Base-by-base conservation (phyloP, 1,140 invertebrate genomes). In the Galleria mellonella region DNA sequence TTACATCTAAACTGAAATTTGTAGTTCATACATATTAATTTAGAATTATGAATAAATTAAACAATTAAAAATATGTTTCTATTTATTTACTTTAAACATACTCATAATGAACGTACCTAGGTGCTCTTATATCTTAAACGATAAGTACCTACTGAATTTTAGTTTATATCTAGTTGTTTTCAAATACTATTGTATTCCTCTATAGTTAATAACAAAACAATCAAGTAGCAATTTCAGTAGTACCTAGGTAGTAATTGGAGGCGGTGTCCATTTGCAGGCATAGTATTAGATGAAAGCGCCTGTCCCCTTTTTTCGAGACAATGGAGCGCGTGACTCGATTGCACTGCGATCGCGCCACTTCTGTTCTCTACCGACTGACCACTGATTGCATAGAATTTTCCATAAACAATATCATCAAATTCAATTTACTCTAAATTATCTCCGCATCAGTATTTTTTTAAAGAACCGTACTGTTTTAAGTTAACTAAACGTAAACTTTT, bases 321-420 rank as follows among this genome's bases (percentile, higher is more conserved):
- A 69, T 62, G 49, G 53, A 32, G 57, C 47, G 57, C 62, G 64
- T 70, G 66, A 73, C 64, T 73, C 38, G 47, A 69, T 23, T 23
- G 17, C 17, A 23, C 6, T 23, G 17, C 17, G 2, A 2, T 38
- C 37, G 37, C 43, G 8, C 33, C 45, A 32, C 30, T 42, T 43
- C 41, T 44, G 42, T 37, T n/a, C 17, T 23, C 32, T 17, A 23
- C 47, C 40, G 44, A 27, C 44, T 13, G 31, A 11, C 11, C 39
- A 11, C 28, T 48, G 45, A 53, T 62, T 62, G 42, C 40, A 47
- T 36, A 29, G 40, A 48, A 51, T 56, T 50, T 44, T 36, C 47
- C 31, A 53, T 50, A 54, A 48, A 49, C 41, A 53, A 47, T 51
- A 47, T 38, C 12, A 51, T 55, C 17, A 23, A 23, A 23, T 23